Evolutionary conservation across 2,888 invertebrate species (phyloP).

Genomic region (Lithodes maja): DNA sequence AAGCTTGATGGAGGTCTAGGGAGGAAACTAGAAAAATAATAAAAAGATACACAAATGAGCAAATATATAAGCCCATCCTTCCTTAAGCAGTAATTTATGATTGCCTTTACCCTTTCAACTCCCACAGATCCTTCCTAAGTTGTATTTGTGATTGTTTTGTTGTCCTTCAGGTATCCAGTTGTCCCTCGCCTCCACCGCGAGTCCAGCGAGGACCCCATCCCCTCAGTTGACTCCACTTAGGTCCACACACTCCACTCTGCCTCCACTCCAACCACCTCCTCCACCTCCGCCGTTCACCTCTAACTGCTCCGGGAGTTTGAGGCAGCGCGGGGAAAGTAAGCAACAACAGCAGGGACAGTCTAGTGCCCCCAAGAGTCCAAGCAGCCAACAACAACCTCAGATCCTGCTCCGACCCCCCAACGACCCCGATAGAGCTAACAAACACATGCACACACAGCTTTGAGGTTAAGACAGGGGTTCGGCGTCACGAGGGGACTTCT

Average conservation of each 20-base stretch:
- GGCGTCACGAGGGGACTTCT: too few relatives aligned
- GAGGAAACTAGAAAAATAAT: too few relatives aligned
- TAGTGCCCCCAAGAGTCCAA: background rate
- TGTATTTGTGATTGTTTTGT: too few relatives aligned
- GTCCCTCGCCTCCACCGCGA: background rate
- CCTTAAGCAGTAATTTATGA: too few relatives aligned
- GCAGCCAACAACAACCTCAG: background rate
- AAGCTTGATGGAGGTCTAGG: too few relatives aligned
- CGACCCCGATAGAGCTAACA: conserved; percentile 48
- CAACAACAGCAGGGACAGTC: conserved; percentile 15
- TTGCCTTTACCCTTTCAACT: too few relatives aligned
- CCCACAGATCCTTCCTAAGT: too few relatives aligned
- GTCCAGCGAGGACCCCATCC: background rate
- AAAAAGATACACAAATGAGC: too few relatives aligned
- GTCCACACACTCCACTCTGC: background rate
- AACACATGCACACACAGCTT: conserved; percentile 61
- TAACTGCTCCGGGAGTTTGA: background rate
- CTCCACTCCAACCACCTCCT: background rate
- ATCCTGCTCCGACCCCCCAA: conserved; percentile 55
- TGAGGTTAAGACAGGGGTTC: conserved; percentile 18
- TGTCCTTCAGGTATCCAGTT: background rate
- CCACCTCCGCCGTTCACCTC: background rate
- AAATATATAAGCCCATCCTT: too few relatives aligned
- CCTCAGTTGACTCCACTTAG: background rate
- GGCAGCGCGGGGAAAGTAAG: background rate